These are phyloP conservation scores for Phaonia tiefii DNA, from an alignment of 2,888 invertebrate species.

Conservation along the genomic window DNA sequence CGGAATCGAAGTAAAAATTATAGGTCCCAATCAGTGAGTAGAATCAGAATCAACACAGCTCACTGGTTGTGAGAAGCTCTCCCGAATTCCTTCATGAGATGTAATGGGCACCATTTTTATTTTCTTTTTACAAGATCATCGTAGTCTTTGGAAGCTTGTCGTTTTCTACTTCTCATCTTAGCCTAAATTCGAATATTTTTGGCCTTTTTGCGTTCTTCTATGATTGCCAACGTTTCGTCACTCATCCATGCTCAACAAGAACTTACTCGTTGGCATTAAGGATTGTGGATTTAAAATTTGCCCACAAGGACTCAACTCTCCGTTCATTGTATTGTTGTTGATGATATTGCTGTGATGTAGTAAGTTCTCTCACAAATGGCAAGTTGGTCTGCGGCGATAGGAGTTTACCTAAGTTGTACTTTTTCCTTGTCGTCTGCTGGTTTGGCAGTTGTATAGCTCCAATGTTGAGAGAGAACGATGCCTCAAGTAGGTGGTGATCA, in stretches of 20 bases:
- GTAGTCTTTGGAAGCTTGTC: neutral
- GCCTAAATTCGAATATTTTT: neutral
- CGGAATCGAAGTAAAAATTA: too few relatives aligned
- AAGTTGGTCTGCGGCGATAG: neutral
- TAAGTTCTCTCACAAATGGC: neutral
- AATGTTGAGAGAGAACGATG: neutral
- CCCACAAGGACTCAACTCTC: constrained; percentile 3
- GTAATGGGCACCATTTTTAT: too few relatives aligned
- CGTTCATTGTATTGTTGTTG: neutral
- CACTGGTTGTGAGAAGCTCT: too few relatives aligned
- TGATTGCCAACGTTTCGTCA: neutral
- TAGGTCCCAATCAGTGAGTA: too few relatives aligned
- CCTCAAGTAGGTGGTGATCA: neutral
- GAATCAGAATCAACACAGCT: too few relatives aligned
- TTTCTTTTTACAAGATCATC: too few relatives aligned
- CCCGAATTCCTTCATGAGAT: too few relatives aligned
- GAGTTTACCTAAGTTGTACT: neutral
- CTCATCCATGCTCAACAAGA: too few relatives aligned
- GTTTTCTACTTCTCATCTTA: neutral
- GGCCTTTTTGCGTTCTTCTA: neutral
- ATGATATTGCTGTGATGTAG: neutral
- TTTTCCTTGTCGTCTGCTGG: neutral
- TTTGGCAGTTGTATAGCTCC: neutral
- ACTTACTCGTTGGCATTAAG: neutral
- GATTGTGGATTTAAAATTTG: constrained; percentile 1